These are phyloP conservation scores for Ostrea denselamellosa DNA, from an alignment of 1,140 invertebrate genomes.

Conservation along the genomic window DNA sequence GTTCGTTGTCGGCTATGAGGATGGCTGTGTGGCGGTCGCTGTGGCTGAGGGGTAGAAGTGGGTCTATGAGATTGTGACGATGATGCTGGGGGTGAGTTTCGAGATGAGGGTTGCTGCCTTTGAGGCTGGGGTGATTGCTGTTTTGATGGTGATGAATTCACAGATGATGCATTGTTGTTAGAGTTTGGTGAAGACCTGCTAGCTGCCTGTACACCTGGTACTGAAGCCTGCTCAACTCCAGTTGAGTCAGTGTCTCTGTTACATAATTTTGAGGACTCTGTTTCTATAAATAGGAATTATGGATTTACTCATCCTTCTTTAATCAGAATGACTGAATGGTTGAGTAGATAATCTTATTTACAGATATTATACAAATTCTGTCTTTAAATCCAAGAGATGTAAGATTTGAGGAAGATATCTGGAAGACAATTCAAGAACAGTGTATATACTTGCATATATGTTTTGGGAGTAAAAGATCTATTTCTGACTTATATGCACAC, in stretches of 20 bases:
- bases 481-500: too few relatives aligned
- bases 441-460: too few relatives aligned
- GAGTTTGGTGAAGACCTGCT: neutral
- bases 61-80: constrained; percentile 44
- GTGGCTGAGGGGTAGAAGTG: constrained; percentile 37
- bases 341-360: neutral
- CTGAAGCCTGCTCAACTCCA: neutral
- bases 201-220: neutral
- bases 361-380: neutral
- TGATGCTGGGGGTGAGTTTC: neutral
- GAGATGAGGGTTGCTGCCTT: constrained; percentile 39
- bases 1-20: constrained; percentile 48
- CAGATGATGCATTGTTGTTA: constrained; percentile 21
- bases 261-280: neutral
- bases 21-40: constrained; percentile 47
- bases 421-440: too few relatives aligned
- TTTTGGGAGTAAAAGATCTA: too few relatives aligned
- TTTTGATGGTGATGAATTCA: constrained; percentile 25
- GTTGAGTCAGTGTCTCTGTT: constrained; percentile 33
- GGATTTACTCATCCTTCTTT: neutral
- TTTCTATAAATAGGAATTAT: neutral
- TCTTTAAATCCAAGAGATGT: too few relatives aligned
- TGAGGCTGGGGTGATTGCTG: constrained; percentile 38
- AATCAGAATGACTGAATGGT: neutral
- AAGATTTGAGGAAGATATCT: too few relatives aligned